Evolutionary conservation across 2,113 vertebrate species (phyloP), one percentile per base, ranked within the genome.

Genomic region (Numida meleagris): DNA sequence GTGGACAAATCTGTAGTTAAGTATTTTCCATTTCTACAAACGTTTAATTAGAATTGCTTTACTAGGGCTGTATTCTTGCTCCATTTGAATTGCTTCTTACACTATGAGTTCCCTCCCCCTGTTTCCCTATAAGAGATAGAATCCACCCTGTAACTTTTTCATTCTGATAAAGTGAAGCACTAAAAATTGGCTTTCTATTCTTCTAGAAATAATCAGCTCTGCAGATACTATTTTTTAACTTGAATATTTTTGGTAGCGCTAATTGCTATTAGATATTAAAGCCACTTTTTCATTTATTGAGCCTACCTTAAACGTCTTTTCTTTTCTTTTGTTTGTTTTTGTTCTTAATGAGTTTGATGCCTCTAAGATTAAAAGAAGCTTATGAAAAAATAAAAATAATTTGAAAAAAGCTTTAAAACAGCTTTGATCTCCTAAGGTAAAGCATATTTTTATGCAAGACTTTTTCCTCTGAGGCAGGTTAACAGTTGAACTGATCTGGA

Each of bases 361-460:
- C 9, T 20, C 57, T 51, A 83, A 83, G 71, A 94, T 94, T 91
- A 94, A 91, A 96, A 95, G 42, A 48, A 24, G 7, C 8, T 74
- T 79, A 42, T 24, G 23, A 15, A 25, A 61, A 62, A 29, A 17
- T 29, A 29, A 53, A 62, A 38, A 2, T 11, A 95, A 90, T 33
- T 33, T 33, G 29, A 90, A 75, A 81, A 3, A 1, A 84, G 6
- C 36, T 91, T 65, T 75, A 82, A 74, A 95, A 23, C 34, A 78
- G 65, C 92, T 96, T 97, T 96, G 89, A 96, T 96, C 89, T 94
- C 55, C 74, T 83, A 94, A 96, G 72, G 90, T 95, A 57, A 93
- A 82, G 51, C 51, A 89, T 86, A 71, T 77, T 96, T 94, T 88
- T 86, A 43, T 92, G 53, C 62, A 93, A 93, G 23, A 58, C 8